A percentile compares a stretch with the other conserved stretches of the same genome.
These are phyloP conservation scores for Cynoglossus semilaevis DNA, from an alignment of 2,113 vertebrate genomes.

Conservation along the genomic window DNA sequence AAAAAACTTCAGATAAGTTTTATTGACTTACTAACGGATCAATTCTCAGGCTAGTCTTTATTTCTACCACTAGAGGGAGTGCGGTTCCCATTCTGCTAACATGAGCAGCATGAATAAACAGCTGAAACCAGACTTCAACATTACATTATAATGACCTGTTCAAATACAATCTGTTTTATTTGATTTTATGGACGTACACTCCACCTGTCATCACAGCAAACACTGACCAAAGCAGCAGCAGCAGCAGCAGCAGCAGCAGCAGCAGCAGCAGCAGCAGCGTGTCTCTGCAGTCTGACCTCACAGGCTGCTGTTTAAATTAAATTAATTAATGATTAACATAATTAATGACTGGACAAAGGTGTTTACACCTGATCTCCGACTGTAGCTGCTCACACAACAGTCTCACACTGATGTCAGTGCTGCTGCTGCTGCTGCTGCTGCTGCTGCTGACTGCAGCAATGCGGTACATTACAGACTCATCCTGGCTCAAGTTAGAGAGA, in stretches of 20 bases:
- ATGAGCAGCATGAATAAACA: constrained; percentile 39
- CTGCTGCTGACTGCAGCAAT: constrained; percentile 69
- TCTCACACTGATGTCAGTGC: constrained; percentile 43
- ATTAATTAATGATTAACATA: no score
- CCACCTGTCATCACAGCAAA: no score
- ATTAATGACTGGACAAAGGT: no score
- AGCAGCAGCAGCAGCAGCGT: no score
- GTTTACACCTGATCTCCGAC: constrained; percentile 11
- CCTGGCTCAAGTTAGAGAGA: constrained; percentile 59
- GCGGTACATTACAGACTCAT: constrained; percentile 63
- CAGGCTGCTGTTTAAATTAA: no score
- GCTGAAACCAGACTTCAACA: no score
- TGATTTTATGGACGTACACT: no score
- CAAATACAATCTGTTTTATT: no score
- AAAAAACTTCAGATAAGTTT: neutral
- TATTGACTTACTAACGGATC: neutral
- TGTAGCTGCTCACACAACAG: constrained; percentile 55
- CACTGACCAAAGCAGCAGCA: no score
- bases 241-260: no score
- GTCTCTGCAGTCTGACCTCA: no score
- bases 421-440: constrained; percentile 48
- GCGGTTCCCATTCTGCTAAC: constrained; percentile 23
- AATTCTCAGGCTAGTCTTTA: neutral
- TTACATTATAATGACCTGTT: no score
- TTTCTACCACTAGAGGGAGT: constrained; percentile 68